phyloP scores from a whole-genome alignment of 2,113 vertebrate species.

The Sterna hirundo region DNA sequence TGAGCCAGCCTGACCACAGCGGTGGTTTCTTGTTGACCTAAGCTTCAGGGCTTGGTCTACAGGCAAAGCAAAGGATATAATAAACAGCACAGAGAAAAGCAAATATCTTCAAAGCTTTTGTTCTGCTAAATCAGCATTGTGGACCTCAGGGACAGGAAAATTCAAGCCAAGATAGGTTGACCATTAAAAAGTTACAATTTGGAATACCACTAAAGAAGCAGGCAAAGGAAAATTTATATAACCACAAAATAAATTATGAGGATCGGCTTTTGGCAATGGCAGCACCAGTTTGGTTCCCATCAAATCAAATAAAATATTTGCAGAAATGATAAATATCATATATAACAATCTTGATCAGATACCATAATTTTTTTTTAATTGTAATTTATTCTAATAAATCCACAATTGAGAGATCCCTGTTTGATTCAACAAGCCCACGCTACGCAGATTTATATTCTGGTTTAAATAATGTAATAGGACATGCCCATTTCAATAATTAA shows the following conservation, averaged over 20 bases:
- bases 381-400: background rate
- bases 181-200: conserved; percentile 32
- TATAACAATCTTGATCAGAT: background rate
- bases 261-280: background rate
- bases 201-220: conserved; percentile 47
- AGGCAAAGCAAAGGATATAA: conserved; percentile 39
- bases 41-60: background rate
- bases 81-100: conserved; percentile 40
- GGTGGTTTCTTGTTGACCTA: conserved; percentile 37
- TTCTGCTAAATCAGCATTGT: conserved; percentile 62
- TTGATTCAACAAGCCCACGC: background rate
- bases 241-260: conserved; percentile 46
- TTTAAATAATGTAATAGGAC: background rate
- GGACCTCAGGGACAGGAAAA: conserved; percentile 41
- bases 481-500: background rate
- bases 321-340: background rate
- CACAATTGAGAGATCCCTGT: background rate
- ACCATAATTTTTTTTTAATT: background rate
- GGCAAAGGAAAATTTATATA: conserved; percentile 15
- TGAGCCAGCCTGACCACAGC: background rate
- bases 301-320: conserved; percentile 14
- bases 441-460: background rate
- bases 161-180: conserved; percentile 25
- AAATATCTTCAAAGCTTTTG: conserved; percentile 44
- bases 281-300: conserved; percentile 23